Percentiles rank a stretch among this genome's conserved stretches.
phyloP scores from a whole-genome alignment of 2,113 vertebrate genomes.

The Equus quagga region DNA sequence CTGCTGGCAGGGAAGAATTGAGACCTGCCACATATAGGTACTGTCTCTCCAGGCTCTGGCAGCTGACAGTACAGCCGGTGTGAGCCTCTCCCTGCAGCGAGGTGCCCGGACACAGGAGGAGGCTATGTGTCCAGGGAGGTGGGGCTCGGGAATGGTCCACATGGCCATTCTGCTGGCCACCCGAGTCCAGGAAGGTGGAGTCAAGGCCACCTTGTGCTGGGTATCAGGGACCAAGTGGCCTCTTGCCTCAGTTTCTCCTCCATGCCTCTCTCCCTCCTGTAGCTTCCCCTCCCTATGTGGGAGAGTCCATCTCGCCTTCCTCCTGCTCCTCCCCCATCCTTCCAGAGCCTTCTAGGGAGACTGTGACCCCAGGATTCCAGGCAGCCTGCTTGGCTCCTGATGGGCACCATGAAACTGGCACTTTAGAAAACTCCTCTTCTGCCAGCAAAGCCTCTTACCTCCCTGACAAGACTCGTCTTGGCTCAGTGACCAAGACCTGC shows the following conservation, averaged over 20 bases:
- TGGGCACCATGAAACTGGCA: accelerated
- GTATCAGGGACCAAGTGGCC: not conserved
- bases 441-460: not conserved
- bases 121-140: not conserved
- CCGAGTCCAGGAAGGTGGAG: not conserved
- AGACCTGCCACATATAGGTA: accelerated
- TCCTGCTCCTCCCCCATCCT: accelerated
- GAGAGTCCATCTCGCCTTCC: accelerated
- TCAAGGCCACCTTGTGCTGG: accelerated
- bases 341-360: not conserved
- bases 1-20: accelerated
- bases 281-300: no score
- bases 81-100: accelerated
- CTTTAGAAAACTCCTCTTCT: no score
- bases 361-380: not conserved
- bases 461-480: not conserved
- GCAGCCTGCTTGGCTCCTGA: accelerated
- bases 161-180: not conserved
- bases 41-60: accelerated
- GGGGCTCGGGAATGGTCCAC: accelerated
- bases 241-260: not conserved
- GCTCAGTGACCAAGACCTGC: not conserved
- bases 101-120: not conserved
- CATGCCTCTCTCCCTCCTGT: not conserved
- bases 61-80: accelerated